Evolutionary conservation across 2,113 vertebrate species (phyloP), one percentile per base, ranked within the genome.

Genomic region (Centropristis striata): DNA sequence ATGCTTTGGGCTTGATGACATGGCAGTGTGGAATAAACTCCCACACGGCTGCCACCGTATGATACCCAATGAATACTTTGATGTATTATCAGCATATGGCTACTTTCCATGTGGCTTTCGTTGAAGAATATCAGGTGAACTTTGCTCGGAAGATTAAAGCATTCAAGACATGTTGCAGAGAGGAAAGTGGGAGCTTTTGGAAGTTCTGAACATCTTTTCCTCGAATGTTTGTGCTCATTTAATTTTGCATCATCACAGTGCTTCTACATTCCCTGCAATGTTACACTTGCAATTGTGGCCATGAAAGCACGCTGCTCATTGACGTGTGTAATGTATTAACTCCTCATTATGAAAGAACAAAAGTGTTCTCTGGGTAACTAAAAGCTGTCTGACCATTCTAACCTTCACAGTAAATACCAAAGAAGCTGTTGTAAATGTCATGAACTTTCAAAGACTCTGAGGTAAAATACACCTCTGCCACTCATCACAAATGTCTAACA

Each of bases 381-480:
- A 82, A 90, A 83, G 37, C 86, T 90, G 75, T 86, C 91, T 90
- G 84, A 92, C 85, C 91, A 87, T 81, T 88, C 88, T 94, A 94
- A 95, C 93, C 95, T 94, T 94, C 93, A 93, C 58, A 90, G 90
- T 80, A 95, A 95, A 95, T 94, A 94, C 87, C 91, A 92, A 73
- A 81, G 86, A 92, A 84, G 83, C 89, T 78, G 75, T 65, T 88
- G 91, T 73, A 95, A 95, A 95, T 95, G 95, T 93, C 94, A 94
- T 94, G 93, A 94, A 94, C 94, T 95, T 94, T 95, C 83, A 87
- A 86, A 86, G 87, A 90, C 78, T 90, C 83, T 28, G 73, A 81
- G 80, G 88, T 80, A 69, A 90, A 90, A 90, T 80, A 81, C 61
- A 90, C 75, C 70, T 81, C 78, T 53, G 77, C 80, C 71, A 74